A percentile compares a stretch with the other conserved stretches of the same genome.
Evolutionary conservation across 2,797 vertebrate genomes (phyloP).

Genomic region (Microctenopoma lineatum): DNA sequence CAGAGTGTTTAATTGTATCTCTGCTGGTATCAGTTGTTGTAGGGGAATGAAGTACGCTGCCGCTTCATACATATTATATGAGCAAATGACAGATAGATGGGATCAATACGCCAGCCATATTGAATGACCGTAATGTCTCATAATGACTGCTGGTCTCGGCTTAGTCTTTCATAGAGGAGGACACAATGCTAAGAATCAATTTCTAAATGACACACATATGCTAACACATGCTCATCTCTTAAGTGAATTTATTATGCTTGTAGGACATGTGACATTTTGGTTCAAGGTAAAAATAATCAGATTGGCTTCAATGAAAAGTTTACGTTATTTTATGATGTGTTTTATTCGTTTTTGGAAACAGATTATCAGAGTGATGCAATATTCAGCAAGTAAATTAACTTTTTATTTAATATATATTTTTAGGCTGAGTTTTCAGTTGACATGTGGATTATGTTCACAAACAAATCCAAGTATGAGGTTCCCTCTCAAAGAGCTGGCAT

Average conservation of each 20-base stretch:
- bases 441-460: constrained; percentile 26
- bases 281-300: neutral
- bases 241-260: neutral
- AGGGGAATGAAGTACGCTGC: constrained; percentile 30
- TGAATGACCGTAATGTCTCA: constrained; percentile 67
- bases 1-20: constrained; percentile 35
- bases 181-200: constrained; percentile 27
- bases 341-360: neutral
- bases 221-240: neutral
- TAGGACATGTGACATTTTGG: neutral
- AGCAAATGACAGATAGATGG: constrained; percentile 54
- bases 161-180: constrained; percentile 30
- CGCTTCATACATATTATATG: constrained; percentile 71
- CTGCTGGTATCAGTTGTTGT: constrained; percentile 60
- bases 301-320: neutral
- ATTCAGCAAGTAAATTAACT: neutral
- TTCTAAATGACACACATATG: constrained; percentile 20
- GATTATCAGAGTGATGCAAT: neutral
- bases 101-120: constrained; percentile 60
- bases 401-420: constrained; percentile 12
- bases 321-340: neutral
- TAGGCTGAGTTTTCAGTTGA: constrained; percentile 8
- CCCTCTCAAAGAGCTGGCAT: constrained; percentile 29
- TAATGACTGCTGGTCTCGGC: constrained; percentile 54
- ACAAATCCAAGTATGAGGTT: constrained; percentile 34